These are phyloP conservation scores for Sturnira hondurensis DNA, from an alignment of 2,113 vertebrate species.

Conservation along the genomic window DNA sequence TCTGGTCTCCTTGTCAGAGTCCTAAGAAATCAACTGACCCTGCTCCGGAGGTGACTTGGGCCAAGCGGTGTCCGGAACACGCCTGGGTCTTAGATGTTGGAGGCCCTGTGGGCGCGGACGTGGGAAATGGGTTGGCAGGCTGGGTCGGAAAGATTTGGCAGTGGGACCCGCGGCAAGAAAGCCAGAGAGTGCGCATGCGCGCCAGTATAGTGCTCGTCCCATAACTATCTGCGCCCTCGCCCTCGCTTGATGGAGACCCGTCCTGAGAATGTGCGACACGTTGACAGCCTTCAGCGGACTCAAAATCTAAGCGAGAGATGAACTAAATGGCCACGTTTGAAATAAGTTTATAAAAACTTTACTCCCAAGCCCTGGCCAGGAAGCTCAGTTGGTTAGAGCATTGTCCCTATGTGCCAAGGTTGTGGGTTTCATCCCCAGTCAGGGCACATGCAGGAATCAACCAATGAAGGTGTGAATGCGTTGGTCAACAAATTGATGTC, in stretches of 20 bases:
- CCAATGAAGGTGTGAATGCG: too few species aligned
- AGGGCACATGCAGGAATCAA: too few species aligned
- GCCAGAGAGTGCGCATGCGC: background rate
- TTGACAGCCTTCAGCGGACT: background rate
- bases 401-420: background rate
- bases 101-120: fast-evolving
- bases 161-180: fast-evolving
- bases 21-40: fast-evolving
- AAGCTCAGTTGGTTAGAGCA: background rate
- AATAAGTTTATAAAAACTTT: background rate
- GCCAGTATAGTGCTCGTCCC: fast-evolving
- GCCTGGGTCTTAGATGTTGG: too few species aligned
- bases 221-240: fast-evolving
- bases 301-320: background rate
- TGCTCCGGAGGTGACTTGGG: fast-evolving
- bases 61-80: fast-evolving
- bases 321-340: background rate
- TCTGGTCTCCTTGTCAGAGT: background rate
- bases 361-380: background rate
- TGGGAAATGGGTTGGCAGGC: fast-evolving
- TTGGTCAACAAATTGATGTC: too few species aligned
- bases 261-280: fast-evolving
- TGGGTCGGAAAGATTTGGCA: fast-evolving
- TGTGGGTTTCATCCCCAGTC: too few species aligned
- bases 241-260: background rate